Evolutionary conservation across 2,797 vertebrate genomes (phyloP).

Genomic region (Coranthus polyacanthus): DNA sequence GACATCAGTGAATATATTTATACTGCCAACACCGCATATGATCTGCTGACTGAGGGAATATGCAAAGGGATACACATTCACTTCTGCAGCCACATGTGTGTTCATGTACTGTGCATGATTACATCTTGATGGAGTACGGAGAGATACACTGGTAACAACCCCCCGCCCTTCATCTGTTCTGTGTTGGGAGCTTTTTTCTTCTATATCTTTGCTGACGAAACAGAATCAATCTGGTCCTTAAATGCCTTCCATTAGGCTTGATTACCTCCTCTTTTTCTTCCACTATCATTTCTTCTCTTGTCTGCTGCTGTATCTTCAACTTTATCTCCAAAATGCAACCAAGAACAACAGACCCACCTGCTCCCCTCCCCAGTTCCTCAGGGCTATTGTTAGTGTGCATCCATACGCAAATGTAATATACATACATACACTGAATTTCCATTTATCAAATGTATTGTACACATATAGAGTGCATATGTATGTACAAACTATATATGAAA

Average conservation of each 20-base stretch:
- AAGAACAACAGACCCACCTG: constrained; percentile 1
- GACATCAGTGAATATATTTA: constrained; percentile 45
- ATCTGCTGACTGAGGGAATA: constrained; percentile 56
- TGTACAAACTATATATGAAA: too few relatives aligned
- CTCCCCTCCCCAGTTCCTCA: background rate
- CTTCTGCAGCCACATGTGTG: constrained; percentile 17
- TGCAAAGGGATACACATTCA: constrained; percentile 36
- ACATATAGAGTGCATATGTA: too few relatives aligned
- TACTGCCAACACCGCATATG: background rate
- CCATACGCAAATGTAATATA: background rate
- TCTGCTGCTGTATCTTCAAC: constrained; percentile 19
- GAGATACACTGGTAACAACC: background rate
- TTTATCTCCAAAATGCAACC: constrained; percentile 26
- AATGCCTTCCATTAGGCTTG: constrained; percentile 35
- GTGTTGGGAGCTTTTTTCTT: background rate
- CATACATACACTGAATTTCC: too few relatives aligned
- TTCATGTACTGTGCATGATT: constrained; percentile 21
- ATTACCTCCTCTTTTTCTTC: constrained; percentile 26
- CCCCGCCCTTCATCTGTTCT: constrained; percentile 14
- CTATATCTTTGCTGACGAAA: constrained; percentile 8
- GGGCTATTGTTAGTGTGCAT: constrained; percentile 17
- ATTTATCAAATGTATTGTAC: too few relatives aligned
- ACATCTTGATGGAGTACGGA: constrained; percentile 41
- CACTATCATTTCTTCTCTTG: constrained; percentile 16
- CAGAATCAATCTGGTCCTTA: constrained; percentile 6